Conservation (phyloP, 1,140 invertebrate genomes). For the Triops cancriformis region DNA sequence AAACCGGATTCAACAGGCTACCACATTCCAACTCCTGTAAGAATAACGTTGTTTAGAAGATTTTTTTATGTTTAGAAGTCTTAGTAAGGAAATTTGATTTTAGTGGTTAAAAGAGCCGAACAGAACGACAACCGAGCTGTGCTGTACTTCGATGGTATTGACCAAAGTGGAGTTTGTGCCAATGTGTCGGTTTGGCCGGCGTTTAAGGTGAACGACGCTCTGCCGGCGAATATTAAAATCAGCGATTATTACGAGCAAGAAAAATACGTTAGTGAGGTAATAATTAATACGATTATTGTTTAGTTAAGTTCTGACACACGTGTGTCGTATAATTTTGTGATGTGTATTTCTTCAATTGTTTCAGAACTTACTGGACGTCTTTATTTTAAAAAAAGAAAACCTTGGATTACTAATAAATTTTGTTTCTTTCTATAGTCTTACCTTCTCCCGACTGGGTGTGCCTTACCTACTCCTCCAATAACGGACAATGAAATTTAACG, state of each 20-base stretch:
- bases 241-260: constrained; percentile 63
- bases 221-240: constrained; percentile 52
- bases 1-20: constrained; percentile 29
- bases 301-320: too few relatives aligned
- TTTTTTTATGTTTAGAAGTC: too few relatives aligned
- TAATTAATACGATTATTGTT: too few relatives aligned
- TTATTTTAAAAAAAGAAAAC: too few relatives aligned
- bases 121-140: neutral
- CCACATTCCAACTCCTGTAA: neutral
- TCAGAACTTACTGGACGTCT: too few relatives aligned
- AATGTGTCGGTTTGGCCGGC: neutral
- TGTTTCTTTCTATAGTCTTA: too few relatives aligned
- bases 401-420: too few relatives aligned
- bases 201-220: constrained; percentile 40
- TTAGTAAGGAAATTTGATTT: neutral
- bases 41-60: neutral
- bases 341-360: too few relatives aligned
- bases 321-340: too few relatives aligned
- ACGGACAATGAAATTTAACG: too few relatives aligned
- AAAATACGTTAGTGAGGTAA: neutral
- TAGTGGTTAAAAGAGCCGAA: neutral
- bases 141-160: neutral
- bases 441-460: too few relatives aligned
- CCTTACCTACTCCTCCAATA: too few relatives aligned
- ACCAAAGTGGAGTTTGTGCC: neutral